Evolutionary conservation across 2,888 invertebrate species (phyloP), one percentile per base, ranked within the genome.

Genomic region (Dione juno): DNA sequence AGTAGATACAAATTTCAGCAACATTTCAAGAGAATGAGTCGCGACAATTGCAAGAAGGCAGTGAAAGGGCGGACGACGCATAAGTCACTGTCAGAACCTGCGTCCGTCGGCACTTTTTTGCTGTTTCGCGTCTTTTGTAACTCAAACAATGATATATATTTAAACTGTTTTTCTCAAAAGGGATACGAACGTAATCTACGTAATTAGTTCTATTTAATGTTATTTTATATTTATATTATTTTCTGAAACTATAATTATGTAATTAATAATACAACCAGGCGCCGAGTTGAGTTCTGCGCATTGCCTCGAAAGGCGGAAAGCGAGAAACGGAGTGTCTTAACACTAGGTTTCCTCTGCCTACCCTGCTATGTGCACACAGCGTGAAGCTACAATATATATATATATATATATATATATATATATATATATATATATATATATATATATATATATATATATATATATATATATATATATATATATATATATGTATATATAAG

Each of bases 11-110:
- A 81, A 80, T 79, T 79, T 77, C 71, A 77, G 75, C 74, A 78
- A 80, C 77, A 85, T 86, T 88, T 88, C 82, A 82, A 82, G 81
- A 78, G 82, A 85, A 85, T 85, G 84, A 86, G 85, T 77, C 80
- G 84, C 84, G 84, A 87, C 87, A 85, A 88, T 84, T 84, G 87
- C 84, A 83, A 80, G 82, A 77, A 83, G 83, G 86, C 82, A 84
- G 81, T 77, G 79, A 85, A 84, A 85, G 86, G 88, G 87, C 84
- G 86, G 84, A 80, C 79, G 81, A 79, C 84, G 85, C 88, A 90
- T 92, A 92, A 88, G 85, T 91, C 92, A 92, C 86, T 90, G 92
- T 91, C 92, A 89, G 78, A 77, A 79, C 81, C 88, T 84, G 82
- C 77, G 81, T 80, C 84, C 80, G 80, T 82, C 73, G 79, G 79